Evolutionary conservation across 1,140 invertebrate species (phyloP).

Genomic region (Zelostemma sp.): DNA sequence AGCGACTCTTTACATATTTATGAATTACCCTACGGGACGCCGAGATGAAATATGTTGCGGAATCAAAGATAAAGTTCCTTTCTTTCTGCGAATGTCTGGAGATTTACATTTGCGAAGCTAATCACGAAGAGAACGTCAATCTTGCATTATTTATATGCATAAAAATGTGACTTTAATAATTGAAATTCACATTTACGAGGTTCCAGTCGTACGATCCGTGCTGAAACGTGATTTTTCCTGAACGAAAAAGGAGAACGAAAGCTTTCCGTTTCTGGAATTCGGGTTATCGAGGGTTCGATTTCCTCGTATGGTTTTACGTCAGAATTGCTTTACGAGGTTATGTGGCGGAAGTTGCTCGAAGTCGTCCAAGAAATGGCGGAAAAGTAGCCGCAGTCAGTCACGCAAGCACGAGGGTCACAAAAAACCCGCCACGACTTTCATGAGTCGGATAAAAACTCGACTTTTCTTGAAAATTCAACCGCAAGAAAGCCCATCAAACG

Average conservation of each 20-base stretch:
- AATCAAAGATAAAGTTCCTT: not conserved
- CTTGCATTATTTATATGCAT: not conserved
- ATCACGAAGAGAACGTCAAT: conserved; percentile 1
- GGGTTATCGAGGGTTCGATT: conserved; percentile 26
- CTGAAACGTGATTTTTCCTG: no score
- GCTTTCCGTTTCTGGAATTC: conserved; percentile 33
- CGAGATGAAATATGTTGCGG: not conserved
- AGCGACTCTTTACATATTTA: conserved; percentile 18
- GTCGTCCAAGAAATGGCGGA: conserved; percentile 30
- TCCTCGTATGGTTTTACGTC: conserved; percentile 35
- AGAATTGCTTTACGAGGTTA: conserved; percentile 43
- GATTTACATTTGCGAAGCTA: not conserved
- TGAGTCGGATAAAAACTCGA: conserved; percentile 32
- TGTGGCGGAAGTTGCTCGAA: conserved; percentile 25
- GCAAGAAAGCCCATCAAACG: no score
- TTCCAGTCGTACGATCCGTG: no score
- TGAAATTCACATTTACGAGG: not conserved
- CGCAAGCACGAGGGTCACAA: conserved; percentile 34
- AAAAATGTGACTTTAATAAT: not conserved
- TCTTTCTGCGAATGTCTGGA: not conserved
- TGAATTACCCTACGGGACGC: conserved; percentile 14
- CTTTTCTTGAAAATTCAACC: not conserved
- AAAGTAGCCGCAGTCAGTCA: conserved; percentile 36
- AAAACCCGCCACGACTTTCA: conserved; percentile 32
- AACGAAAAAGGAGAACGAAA: no score